Percentiles rank a stretch among this genome's conserved stretches.
Evolutionary conservation across 2,797 vertebrate species (phyloP).

Genomic region (Sebastes nivosus): DNA sequence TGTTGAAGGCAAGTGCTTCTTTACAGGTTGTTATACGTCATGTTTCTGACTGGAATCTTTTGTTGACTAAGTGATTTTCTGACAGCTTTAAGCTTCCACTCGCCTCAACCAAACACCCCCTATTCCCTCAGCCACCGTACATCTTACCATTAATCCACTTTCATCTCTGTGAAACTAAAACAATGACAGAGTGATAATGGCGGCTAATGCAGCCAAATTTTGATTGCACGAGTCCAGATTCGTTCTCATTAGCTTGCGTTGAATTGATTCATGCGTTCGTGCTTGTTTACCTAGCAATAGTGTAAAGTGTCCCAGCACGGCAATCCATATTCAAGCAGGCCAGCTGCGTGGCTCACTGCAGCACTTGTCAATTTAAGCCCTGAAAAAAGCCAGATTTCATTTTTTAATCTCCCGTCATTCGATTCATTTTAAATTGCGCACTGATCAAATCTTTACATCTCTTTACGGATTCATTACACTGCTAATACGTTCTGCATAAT

Average conservation of each 20-base stretch:
- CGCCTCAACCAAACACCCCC: constrained; percentile 55
- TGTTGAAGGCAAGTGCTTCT: constrained; percentile 86
- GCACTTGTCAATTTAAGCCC: constrained; percentile 29
- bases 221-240: constrained; percentile 59
- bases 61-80: constrained; percentile 87
- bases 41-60: constrained; percentile 84
- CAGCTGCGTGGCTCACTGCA: constrained; percentile 38
- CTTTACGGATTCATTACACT: constrained; percentile 28
- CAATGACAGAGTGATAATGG: constrained; percentile 65
- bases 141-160: constrained; percentile 73
- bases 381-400: constrained; percentile 32
- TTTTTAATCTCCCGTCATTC: constrained; percentile 28
- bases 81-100: constrained; percentile 79
- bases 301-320: constrained; percentile 51
- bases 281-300: constrained; percentile 58
- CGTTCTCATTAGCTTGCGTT: constrained; percentile 54
- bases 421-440: constrained; percentile 27
- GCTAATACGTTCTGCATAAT: constrained; percentile 20
- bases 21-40: constrained; percentile 83
- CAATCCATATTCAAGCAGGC: constrained; percentile 55
- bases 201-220: constrained; percentile 63
- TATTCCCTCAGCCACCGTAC: constrained; percentile 63
- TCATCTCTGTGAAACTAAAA: constrained; percentile 65
- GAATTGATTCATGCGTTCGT: constrained; percentile 58
- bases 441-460: constrained; percentile 38